Evolutionary conservation across 2,797 vertebrate genomes (phyloP).

Genomic region (Notamacropus eugenii): DNA sequence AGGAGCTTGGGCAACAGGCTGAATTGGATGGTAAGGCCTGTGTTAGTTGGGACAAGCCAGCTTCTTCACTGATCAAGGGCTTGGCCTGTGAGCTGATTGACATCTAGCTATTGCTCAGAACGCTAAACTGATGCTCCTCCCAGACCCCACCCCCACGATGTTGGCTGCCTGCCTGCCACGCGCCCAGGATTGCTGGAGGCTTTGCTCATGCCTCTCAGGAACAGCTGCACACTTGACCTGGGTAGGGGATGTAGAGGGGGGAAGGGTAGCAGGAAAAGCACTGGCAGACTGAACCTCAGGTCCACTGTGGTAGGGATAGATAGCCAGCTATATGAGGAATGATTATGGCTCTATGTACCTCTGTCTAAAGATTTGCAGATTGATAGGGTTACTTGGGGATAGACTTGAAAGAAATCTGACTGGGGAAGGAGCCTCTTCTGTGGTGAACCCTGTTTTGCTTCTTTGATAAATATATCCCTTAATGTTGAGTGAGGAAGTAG

Average conservation of each 20-base stretch:
- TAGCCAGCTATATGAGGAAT: background rate
- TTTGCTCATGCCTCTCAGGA: conserved; percentile 83
- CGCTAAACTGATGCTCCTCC: conserved; percentile 84
- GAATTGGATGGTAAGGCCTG: conserved; percentile 30
- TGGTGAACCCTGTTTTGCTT: background rate
- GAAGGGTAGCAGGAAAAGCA: background rate
- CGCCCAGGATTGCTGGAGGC: conserved; percentile 85
- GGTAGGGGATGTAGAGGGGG: conserved; percentile 23
- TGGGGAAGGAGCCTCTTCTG: background rate
- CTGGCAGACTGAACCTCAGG: background rate
- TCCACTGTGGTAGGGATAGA: background rate
- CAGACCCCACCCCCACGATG: conserved; percentile 80
- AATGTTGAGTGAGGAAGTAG: background rate
- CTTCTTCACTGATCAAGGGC: background rate
- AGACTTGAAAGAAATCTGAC: background rate
- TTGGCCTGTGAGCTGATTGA: conserved; percentile 72
- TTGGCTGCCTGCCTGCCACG: conserved; percentile 86
- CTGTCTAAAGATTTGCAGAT: background rate
- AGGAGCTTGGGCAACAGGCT: conserved; percentile 49
- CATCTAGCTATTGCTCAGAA: conserved; percentile 68
- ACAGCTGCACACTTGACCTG: conserved; percentile 80
- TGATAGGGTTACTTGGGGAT: background rate
- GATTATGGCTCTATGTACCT: background rate
- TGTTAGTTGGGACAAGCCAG: background rate
- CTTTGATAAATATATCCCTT: background rate